Base-by-base conservation (phyloP, 2,113 vertebrate genomes). In the Xyrauchen texanus region DNA sequence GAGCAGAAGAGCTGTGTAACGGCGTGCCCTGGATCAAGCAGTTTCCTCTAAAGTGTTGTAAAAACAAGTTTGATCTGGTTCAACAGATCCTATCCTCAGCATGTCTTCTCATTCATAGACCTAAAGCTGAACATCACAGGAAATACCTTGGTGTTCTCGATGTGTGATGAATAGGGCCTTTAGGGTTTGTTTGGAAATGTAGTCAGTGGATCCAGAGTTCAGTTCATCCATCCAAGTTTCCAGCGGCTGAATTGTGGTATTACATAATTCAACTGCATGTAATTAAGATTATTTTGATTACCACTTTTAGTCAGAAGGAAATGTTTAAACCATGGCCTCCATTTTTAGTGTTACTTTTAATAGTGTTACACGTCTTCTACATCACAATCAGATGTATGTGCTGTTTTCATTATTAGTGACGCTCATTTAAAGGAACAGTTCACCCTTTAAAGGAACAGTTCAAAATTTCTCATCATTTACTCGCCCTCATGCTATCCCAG, bases 101-200 rank as follows among this genome's bases (percentile, higher is more conserved):
- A 57, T 75, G 16, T 15, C 42, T 46, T 16, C 64, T n/a, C 68
- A 71, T 82, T 65, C 73, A 53, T 60, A 5, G 49, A 68, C 68
- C 72, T 57, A 11, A 44, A 11, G n/a, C 4, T 45, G 64, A 82
- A 68, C 72, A 55, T 51, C 52, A 9, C n/a, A 66, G 55, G 57
- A 79, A 78, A 72, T 42, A 55, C 45, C 57, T 81, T 77, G 12
- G 21, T 42, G 46, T 83, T 65, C 68, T 69, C 60, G 84, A 80
- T 85, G 21, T 34, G 1, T 82, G 83, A 73, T 51, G 83, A 78
- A 61, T 34, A 13, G 60, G 7, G 44, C 58, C 64, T 75, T 34
- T 12, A 61, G 47, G 34, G 46, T 16, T 60, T 60, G 51, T 82
- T 82, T 82, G 52, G 11, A 55, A 68, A 53, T 51, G 42, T 57